Evolutionary conservation across 2,113 vertebrate genomes (phyloP).

Genomic region (Crotalus horridus): DNA sequence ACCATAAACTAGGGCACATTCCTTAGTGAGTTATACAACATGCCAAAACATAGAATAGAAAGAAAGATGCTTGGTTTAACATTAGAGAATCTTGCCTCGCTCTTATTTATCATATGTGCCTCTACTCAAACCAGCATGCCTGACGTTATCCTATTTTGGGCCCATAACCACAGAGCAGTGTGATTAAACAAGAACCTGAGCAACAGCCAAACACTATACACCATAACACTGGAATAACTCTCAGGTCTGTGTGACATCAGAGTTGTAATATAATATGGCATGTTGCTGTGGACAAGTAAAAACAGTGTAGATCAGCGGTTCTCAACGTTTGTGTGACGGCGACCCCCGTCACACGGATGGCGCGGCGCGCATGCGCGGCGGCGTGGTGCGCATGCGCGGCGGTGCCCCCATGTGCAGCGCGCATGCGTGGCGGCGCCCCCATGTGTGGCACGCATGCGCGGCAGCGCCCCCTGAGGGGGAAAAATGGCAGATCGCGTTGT

Average conservation of each 20-base stretch:
- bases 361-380: too few relatives aligned
- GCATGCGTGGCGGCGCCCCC: too few relatives aligned
- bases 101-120: not conserved
- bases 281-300: not conserved
- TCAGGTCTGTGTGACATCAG: not conserved
- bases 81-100: not conserved
- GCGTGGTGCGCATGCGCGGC: too few relatives aligned
- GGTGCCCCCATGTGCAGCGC: too few relatives aligned
- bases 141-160: not conserved
- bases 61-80: not conserved
- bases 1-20: not conserved
- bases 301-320: not conserved
- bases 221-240: not conserved
- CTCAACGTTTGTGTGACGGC: too few relatives aligned
- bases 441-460: too few relatives aligned
- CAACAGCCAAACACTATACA: not conserved
- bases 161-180: not conserved
- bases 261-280: not conserved
- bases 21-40: not conserved
- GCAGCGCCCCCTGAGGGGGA: too few relatives aligned
- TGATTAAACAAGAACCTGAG: not conserved
- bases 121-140: not conserved
- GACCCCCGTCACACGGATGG: too few relatives aligned
- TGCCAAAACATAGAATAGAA: not conserved
- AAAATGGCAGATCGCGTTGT: too few relatives aligned